Percentiles rank a stretch among this genome's conserved stretches.
phyloP scores from a whole-genome alignment of 2,888 invertebrate species.

The Oconnorella tubifera region DNA sequence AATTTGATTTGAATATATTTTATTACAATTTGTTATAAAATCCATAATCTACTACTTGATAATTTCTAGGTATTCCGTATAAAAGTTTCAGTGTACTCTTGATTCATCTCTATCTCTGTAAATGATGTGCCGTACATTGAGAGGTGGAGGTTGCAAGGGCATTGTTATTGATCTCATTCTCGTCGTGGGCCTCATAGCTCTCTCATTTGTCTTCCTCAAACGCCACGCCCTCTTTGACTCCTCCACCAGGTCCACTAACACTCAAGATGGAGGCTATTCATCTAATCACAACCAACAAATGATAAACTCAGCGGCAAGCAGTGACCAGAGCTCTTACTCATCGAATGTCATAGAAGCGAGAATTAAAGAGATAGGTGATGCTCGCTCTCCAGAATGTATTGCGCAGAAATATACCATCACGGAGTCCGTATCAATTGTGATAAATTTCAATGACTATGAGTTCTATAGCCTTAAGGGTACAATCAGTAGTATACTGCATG shows the following conservation, averaged over 20 bases:
- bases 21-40: too few relatives aligned
- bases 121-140: not conserved
- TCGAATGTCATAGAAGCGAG: slow-evolving; percentile 9
- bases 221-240: not conserved
- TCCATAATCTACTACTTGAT: too few relatives aligned
- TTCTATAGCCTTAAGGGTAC: slow-evolving; percentile 35
- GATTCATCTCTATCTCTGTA: too few relatives aligned
- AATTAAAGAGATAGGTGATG: slow-evolving; percentile 10
- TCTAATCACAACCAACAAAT: not conserved
- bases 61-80: too few relatives aligned
- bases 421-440: slow-evolving; percentile 31
- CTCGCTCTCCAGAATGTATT: slow-evolving; percentile 14
- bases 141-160: not conserved
- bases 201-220: slow-evolving; percentile 3
- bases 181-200: not conserved
- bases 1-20: too few relatives aligned
- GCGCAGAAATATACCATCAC: not conserved
- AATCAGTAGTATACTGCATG: slow-evolving; percentile 28
- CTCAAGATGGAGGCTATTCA: not conserved
- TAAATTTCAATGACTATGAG: slow-evolving; percentile 35
- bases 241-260: not conserved
- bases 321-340: not conserved
- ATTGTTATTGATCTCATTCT: not conserved
- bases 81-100: too few relatives aligned
- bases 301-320: not conserved